Conservation (phyloP, 1,140 invertebrate species). For the Zaprionus nigranus region DNA sequence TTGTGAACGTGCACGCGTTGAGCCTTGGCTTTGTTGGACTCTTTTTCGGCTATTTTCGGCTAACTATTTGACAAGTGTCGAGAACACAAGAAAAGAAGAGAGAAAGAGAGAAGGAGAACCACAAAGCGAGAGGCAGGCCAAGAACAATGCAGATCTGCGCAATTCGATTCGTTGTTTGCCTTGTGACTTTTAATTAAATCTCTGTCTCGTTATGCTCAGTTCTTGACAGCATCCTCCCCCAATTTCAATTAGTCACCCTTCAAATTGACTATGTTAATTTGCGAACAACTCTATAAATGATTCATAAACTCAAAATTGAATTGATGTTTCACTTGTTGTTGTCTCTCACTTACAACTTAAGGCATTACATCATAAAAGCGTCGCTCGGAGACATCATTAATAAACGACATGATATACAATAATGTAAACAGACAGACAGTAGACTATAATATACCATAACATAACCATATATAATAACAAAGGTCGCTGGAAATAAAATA, state of each 20-base stretch:
- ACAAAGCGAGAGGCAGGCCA: background rate
- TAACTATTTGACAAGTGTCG: slow-evolving; percentile 47
- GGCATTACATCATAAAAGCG: slow-evolving; percentile 66
- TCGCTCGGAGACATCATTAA: slow-evolving; percentile 17
- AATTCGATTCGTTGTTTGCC: slow-evolving; percentile 30
- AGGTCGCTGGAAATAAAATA: slow-evolving; percentile 49
- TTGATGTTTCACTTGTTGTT: no score
- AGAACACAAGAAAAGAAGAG: slow-evolving; percentile 9
- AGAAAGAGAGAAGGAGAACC: slow-evolving; percentile 2
- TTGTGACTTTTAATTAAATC: slow-evolving; percentile 38
- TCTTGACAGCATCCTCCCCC: slow-evolving; percentile 30
- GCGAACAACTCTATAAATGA: slow-evolving; percentile 34
- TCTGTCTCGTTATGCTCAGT: slow-evolving; percentile 39
- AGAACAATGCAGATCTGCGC: slow-evolving; percentile 28
- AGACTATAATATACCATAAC: slow-evolving; percentile 48
- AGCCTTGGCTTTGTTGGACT: slow-evolving; percentile 43
- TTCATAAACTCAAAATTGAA: slow-evolving; percentile 38
- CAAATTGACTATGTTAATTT: slow-evolving; percentile 70
- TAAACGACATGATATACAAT: slow-evolving; percentile 32
- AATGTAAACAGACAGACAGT: slow-evolving; percentile 24
- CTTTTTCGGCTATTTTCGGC: slow-evolving; percentile 24
- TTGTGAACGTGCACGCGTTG: slow-evolving; percentile 60
- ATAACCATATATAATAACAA: slow-evolving; percentile 33
- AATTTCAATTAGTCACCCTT: slow-evolving; percentile 34
- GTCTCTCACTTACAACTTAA: slow-evolving; percentile 15